Evolutionary conservation across 2,113 vertebrate genomes (phyloP), one percentile per base, ranked within the genome.

Genomic region (Planiliza haematocheilus): DNA sequence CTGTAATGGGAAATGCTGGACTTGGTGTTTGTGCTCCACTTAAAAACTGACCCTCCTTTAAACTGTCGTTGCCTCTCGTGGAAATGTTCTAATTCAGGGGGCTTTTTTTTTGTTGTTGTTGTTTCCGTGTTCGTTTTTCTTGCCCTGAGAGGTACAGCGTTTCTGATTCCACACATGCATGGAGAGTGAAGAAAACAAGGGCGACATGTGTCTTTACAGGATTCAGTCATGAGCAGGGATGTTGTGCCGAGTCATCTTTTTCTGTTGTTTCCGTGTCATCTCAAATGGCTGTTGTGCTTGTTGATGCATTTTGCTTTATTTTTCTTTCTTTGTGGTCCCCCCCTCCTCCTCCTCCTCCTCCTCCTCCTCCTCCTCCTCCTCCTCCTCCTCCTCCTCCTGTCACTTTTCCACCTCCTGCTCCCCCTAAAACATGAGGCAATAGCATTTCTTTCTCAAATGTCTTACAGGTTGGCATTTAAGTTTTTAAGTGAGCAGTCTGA

Each of bases 1-100:
- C 85, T 91, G 71, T 83, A 65, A 85, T 72, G 76, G 83, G 86
- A 87, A 89, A 86, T 81, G 83, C 86, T 86, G 86, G 89, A 90
- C 77, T 73, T 70, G 55, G 74, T 85, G 89, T 89, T 87, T 85
- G 74, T 86, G 77, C 74, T 79, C 57, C 1, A 76, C 77, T 83
- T 75, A 59, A 63, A 71, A 82, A 55, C 56, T 65, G 55, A 81
- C 75, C 55, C 75, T 72, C 36, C 65, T 83, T 75, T 55, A 73
- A 78, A 45, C 41, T 59, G 63, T 79, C 61, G 56, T 63, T 64
- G 75, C 81, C 79, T 77, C 75, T 63, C 34, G 67, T 80, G 52
- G 49, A 91, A 78, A 74, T 57, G 38, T 84, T 79, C 81, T 37
- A 18, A 68, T 78, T 79, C 42, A 13, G 39, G 62, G 65, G 77